Base-by-base conservation (phyloP, 2,113 vertebrate species). In the Leptobrachium ailaonicum region DNA sequence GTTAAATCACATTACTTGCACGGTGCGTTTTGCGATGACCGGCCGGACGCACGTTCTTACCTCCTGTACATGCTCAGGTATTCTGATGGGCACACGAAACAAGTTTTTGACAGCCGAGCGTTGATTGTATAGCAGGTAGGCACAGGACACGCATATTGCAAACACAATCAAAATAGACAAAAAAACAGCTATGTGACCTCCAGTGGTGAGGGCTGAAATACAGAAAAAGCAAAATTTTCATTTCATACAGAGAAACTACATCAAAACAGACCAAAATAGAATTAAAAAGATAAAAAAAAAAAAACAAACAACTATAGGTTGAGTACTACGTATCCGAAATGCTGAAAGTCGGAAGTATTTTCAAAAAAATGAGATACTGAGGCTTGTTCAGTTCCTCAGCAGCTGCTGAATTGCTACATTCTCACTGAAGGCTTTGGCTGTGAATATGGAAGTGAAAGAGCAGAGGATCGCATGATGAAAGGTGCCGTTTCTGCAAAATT, bases 31-130 rank as follows among this genome's bases (percentile, higher is more conserved):
- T 32, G 20, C 20, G 20, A 32, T 32, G 20, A 32, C 20, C 20
- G 20, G 20, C 20, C 1, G 20, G 20, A 32, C 20, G 20, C 20
- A 32, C 20, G 20, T 7, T 54, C 77, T 73, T 12, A 80, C 77
- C 71, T 80, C 32, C 41, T 73, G 40, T 44, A 80, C 67, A 41
- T 80, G 45, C 20, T n/a, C 1, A 1, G 77, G 77, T 20, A 80
- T 73, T 9, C 8, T 43, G 41, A 54, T 56, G 7, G 77, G 77
- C 2, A 60, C 60, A 40, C 67, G 41, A 2, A 80, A 60, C 9
- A 58, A 45, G n/a, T 7, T 41, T 41, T 80, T 80, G 2, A 80
- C 41, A n/a, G 43, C 1, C 11, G 7, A 2, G 2, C 6, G 1
- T 1, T 73, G 4, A 3, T n/a, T 58, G 71, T 40, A 47, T 0